Evolutionary conservation across 2,113 vertebrate genomes (phyloP), one percentile per base, ranked within the genome.

Genomic region (Zosterops pallidus): DNA sequence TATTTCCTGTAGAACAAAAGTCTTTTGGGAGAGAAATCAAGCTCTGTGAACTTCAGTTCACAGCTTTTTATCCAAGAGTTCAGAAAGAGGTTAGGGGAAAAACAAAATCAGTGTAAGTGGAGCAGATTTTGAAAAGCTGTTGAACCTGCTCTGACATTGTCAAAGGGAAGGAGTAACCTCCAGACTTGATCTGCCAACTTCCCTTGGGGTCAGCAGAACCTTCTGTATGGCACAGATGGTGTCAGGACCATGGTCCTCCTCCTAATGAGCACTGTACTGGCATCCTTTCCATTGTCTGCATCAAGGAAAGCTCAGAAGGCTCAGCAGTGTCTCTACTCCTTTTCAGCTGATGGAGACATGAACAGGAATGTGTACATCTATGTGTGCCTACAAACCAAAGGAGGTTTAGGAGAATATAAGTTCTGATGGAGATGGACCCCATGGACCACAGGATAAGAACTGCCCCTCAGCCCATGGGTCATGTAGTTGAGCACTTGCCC

Each of bases 1-100:
- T 91, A 77, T 93, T 97, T 97, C 92, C 92, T 88, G 90, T 63
- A 86, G 77, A 91, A 94, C 8, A 86, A 62, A 93, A 86, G 20
- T 67, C 46, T 79, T 87, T 92, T 74, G 69, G 35, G 68, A 90
- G 88, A 77, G 65, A 93, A 95, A 74, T 63, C 0, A 5, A 86
- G 60, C 56, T 88, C 26, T 80, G 24, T 65, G 33, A 86, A 35
- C n/a, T 87, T 86, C 55, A 63, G 39, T 83, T 94, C 63, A 41
- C 39, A 83, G 52, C 20, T 90, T 88, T 94, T 91, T 42, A 85
- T 69, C 52, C 26, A 44, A 52, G 75, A 88, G 74, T 80, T 95
- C 82, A 91, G 63, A 55, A 77, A 8, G 84, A 77, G 71, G 11
- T 87, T 80, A 79, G 19, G 21, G 33, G 11, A 87, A 94, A 85